Base-by-base conservation (phyloP, 2,888 invertebrate species). In the Agrotis ipsilon region DNA sequence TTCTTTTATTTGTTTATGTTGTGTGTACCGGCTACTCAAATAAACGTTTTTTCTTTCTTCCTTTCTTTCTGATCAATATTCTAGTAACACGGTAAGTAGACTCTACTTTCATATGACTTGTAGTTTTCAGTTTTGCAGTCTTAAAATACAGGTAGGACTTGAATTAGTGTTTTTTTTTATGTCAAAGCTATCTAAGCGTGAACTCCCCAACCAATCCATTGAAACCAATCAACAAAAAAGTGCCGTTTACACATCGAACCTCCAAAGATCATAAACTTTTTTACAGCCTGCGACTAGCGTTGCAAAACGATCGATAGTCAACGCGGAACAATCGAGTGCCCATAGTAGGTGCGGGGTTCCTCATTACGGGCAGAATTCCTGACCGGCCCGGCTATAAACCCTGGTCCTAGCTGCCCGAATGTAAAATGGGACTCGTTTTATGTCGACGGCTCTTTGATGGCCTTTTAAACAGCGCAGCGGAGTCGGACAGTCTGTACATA, bases 361-460 rank as follows among this genome's bases (percentile, higher is more conserved):
- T 94, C 94, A 94, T 94, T 94, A 94, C 91, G 88, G 81, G 83
- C 87, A 87, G 92, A 91, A 93, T 92, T 92, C 90, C 92, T 88
- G 89, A 81, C 87, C 86, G 88, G 90, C 85, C 87, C 87, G 87
- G 90, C 92, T 87, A 92, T 94, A 94, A 94, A 93, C 90, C 88
- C 86, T 86, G 87, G 88, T 89, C 87, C 89, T 86, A 86, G 89
- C 88, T 85, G 84, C 89, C 91, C 91, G 92, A 92, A 92, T 92
- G 92, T 92, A 90, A 93, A 94, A 91, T 91, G 92, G 90, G 88
- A 89, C 91, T 90, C 92, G 91, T 91, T 92, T 92, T 90, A 92
- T 92, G 92, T 92, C 88, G 84, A 87, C 91, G 91, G 87, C 87
- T 88, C 91, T 91, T 93, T 93, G 93, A 94, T 92, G 91, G 92